phyloP scores from a whole-genome alignment of 2,888 invertebrate species.

The Diarsia brunnea region DNA sequence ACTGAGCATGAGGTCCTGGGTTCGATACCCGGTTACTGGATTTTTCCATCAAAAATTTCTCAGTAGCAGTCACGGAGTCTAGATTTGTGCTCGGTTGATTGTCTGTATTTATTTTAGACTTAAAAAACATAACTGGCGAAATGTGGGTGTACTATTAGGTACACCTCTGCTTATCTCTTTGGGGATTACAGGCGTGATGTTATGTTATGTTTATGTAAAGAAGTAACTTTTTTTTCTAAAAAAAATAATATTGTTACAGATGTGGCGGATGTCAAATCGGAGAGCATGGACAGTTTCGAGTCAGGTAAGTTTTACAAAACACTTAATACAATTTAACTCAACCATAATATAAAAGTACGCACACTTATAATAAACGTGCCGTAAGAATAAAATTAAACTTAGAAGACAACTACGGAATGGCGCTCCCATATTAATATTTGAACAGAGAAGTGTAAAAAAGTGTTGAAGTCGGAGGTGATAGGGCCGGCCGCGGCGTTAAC shows the following conservation, averaged over 20 bases:
- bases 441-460: constrained; percentile 87
- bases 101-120: no score
- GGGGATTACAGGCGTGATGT: no score
- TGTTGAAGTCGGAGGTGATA: constrained; percentile 83
- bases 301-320: constrained; percentile 79
- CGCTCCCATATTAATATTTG: constrained; percentile 85
- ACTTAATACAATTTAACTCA: constrained; percentile 30
- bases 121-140: no score
- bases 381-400: constrained; percentile 75
- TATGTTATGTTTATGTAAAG: no score
- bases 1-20: no score
- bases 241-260: constrained; percentile 80
- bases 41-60: no score
- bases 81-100: no score
- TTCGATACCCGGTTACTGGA: no score
- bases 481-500: constrained; percentile 86
- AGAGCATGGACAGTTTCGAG: constrained; percentile 89
- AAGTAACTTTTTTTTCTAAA: background rate
- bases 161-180: no score
- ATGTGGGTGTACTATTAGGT: no score
- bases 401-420: constrained; percentile 72
- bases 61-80: no score
- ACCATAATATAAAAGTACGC: constrained; percentile 49
- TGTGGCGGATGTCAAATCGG: constrained; percentile 85
- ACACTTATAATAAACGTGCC: constrained; percentile 65